These are phyloP conservation scores for Anguilla pacifica DNA, from an alignment of 2,797 vertebrate species.

Conservation along the genomic window DNA sequence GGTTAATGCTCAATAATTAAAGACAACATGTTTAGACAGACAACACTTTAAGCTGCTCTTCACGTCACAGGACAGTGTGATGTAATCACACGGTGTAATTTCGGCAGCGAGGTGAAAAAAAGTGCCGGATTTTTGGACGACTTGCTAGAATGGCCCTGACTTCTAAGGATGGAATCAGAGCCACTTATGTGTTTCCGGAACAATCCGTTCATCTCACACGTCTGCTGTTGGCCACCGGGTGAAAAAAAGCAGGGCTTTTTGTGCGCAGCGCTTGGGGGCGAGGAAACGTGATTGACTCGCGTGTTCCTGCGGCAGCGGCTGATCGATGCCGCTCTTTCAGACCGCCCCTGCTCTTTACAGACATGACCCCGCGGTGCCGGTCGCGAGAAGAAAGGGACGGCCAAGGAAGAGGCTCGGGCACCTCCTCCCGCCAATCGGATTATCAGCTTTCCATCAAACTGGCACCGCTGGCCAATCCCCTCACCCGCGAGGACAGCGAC, in stretches of 20 bases:
- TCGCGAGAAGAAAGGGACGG: not conserved
- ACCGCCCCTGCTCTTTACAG: not conserved
- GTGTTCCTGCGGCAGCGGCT: not conserved
- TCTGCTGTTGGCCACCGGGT: not conserved
- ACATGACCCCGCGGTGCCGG: not conserved
- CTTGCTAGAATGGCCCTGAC: not conserved
- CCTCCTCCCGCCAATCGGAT: not conserved
- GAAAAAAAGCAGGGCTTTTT: not conserved
- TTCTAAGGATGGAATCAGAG: not conserved
- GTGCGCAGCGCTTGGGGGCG: not conserved
- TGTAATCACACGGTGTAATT: not conserved
- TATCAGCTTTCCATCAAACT: not conserved
- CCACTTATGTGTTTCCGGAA: not conserved
- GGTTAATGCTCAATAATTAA: constrained; percentile 39
- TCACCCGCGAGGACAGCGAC: not conserved
- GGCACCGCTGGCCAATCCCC: not conserved
- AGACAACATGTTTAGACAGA: constrained; percentile 20
- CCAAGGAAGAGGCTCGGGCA: not conserved
- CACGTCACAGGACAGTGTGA: constrained; percentile 20
- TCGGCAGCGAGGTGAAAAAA: not conserved
- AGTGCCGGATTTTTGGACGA: not conserved
- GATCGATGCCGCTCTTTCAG: not conserved
- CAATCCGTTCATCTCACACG: not conserved
- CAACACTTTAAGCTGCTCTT: constrained; percentile 37
- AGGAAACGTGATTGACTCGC: not conserved